These are phyloP conservation scores for Gracilinanus agilis DNA, from an alignment of 2,113 vertebrate genomes.

Conservation along the genomic window DNA sequence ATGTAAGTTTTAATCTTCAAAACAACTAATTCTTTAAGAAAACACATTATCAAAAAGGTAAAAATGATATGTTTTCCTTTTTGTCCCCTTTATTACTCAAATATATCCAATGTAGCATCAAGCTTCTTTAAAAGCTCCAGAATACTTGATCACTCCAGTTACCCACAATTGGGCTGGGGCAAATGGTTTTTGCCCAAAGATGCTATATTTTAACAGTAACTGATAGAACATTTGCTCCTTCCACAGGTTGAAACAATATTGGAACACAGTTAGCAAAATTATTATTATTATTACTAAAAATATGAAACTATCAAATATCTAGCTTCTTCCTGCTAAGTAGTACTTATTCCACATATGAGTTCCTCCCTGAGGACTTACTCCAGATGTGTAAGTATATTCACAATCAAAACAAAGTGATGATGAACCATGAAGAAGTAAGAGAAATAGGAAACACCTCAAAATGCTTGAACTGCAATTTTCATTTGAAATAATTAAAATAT, in stretches of 20 bases:
- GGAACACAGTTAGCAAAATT: background rate
- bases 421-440: background rate
- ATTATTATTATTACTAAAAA: background rate
- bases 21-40: constrained; percentile 7
- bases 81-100: background rate
- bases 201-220: background rate
- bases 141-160: background rate
- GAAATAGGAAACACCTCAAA: background rate
- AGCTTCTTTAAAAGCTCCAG: background rate
- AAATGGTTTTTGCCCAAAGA: background rate
- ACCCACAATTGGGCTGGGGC: background rate
- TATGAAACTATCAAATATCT: background rate
- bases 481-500: background rate
- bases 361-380: too few relatives aligned
- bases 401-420: background rate
- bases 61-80: background rate
- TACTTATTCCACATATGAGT: background rate
- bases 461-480: background rate
- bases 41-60: background rate
- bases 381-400: background rate
- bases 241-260: background rate
- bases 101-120: background rate
- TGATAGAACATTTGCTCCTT: background rate
- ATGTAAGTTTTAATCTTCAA: constrained; percentile 16
- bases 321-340: background rate